Evolutionary conservation across 2,888 invertebrate species (phyloP), one percentile per base, ranked within the genome.

Genomic region (Chymomyza amoena): DNA sequence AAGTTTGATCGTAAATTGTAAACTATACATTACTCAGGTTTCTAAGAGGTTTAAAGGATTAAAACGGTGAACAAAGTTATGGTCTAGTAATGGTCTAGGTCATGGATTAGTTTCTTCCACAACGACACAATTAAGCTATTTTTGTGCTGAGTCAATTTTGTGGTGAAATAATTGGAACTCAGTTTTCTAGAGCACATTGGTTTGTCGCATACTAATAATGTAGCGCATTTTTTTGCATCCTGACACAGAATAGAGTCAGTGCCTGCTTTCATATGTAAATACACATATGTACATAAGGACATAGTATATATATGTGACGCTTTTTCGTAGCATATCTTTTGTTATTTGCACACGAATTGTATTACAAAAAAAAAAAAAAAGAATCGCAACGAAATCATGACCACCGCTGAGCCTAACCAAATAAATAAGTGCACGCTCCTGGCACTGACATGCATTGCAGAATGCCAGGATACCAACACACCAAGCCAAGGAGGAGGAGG

Each of bases 351-450:
- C 80, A 68, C 73, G 72, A 57, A 67, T 36, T 69, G 39, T 45
- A 45, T 45, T 45, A 45, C 13, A 45, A 45, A 56, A 66, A 69
- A 63, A 54, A 10, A 9, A 6, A 25, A 56, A 15, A 68, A 65
- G 67, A 51, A 59, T 32, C 59, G 28, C 61, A 64, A 50, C 63
- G 63, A 78, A 84, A 87, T 81, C 80, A 76, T 76, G 80, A 72
- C 73, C 77, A 76, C 81, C 77, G 79, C 75, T 86, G 88, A 73
- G 87, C 79, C 87, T 81, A 88, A 88, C 77, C 88, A 84, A 84
- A 84, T 88, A 84, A 84, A 84, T 84, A 84, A 84, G 84, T 76
- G 69, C 73, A 67, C 69, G 80, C 72, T 79, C 76, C 87, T 83
- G 83, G 85, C 84, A 86, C 86, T 83, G 79, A 75, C 80, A 80